These are phyloP conservation scores for Anniella stebbinsi DNA, from an alignment of 2,797 vertebrate species.

Conservation along the genomic window DNA sequence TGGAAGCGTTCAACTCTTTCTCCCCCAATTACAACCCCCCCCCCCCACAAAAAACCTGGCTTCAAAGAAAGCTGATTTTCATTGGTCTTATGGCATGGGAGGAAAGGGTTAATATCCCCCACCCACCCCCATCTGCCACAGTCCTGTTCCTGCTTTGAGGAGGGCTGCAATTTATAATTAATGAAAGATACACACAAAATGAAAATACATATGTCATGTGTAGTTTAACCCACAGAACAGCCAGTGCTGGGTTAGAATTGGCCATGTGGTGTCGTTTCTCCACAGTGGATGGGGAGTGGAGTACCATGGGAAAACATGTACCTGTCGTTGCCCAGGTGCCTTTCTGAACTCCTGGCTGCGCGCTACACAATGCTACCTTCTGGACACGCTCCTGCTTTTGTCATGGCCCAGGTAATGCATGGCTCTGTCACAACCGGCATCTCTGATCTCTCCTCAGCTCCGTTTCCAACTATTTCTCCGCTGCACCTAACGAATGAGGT, in stretches of 20 bases:
- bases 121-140: no score
- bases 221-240: background rate
- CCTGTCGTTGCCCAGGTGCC: background rate
- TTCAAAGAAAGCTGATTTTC: no score
- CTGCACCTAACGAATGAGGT: background rate
- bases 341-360: background rate
- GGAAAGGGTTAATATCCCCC: no score
- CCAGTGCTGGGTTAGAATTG: background rate
- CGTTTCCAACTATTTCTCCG: background rate
- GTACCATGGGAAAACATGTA: background rate
- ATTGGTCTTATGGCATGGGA: no score
- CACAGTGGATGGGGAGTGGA: background rate
- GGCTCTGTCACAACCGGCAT: fast-evolving
- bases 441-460: background rate
- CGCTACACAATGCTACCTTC: background rate
- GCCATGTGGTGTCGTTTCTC: background rate
- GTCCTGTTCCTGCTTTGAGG: no score
- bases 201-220: no score
- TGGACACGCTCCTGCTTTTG: background rate
- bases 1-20: no score
- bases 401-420: background rate
- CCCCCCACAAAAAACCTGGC: no score
- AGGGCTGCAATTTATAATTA: background rate
- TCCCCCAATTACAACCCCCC: no score
- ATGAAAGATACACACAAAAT: background rate